Evolutionary conservation across 2,113 vertebrate genomes (phyloP), one percentile per base, ranked within the genome.

Genomic region (Oostethus manadensis): DNA sequence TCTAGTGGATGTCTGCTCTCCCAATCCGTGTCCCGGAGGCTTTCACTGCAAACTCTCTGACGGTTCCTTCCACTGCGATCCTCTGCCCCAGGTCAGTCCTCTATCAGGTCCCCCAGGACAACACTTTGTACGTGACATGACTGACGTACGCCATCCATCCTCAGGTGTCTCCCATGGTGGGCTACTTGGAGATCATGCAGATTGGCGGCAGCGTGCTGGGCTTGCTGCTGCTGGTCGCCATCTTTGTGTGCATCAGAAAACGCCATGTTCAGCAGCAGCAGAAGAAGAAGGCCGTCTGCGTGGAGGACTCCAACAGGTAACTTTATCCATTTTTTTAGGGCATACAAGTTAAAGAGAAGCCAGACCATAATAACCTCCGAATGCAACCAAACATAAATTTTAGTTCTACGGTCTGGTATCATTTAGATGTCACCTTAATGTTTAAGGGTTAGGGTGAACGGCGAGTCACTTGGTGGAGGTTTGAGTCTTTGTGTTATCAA

Each of bases 231-330:
- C 45, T 94, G 26, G 85, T 84, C 0, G 56, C 16, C 3, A 44
- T 71, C 0, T 89, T 91, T 0, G 83, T 93, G 48, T 56, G 88
- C 13, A 5, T 88, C 45, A 83, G 90, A 65, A 94, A 92, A 76
- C 56, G 79, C 47, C 92, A 93, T 35, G 61, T 88, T 49, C 91
- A 51, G 1, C 93, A 91, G 1, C 92, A 92, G 70, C 87, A 89
- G 22, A 93, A 93, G 11, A 92, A 93, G 86, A 94, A 93, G 70
- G 88, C 93, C 0, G 86, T 91, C 55, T 92, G 93, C 15, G 88
- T 92, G 20, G 93, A 95, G 73, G 93, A 97, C 74, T 93, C 95
- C 0, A 94, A 95, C 13, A 89, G 95, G 83, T 88, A 40, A 64
- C 65, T 3, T 1, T 6, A 7, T 10, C 17, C 11, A 18, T 18